Evolutionary conservation across 2,797 vertebrate species (phyloP).

Genomic region (Cuniculus paca): DNA sequence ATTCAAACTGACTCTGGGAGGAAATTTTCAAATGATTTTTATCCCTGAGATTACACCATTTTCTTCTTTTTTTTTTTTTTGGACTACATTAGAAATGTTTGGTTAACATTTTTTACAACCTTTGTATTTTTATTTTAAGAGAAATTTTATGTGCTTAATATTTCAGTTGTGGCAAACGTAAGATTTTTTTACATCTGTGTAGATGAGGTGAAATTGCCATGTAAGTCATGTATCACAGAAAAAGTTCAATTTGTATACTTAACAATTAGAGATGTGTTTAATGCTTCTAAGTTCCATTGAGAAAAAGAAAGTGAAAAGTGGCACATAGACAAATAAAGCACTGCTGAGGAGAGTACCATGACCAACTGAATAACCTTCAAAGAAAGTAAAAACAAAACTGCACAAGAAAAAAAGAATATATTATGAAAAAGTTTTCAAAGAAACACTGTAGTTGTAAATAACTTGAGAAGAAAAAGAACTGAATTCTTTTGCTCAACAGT

Average conservation of each 20-base stretch:
- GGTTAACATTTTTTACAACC: conserved; percentile 12
- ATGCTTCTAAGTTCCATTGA: conserved; percentile 84
- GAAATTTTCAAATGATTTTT: conserved; percentile 35
- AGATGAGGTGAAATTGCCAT: conserved; percentile 26
- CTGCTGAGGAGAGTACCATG: conserved; percentile 29
- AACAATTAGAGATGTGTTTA: conserved; percentile 79
- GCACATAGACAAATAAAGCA: conserved; percentile 70
- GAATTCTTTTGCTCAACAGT: neutral
- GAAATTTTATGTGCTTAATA: conserved; percentile 58
- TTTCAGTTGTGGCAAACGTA: conserved; percentile 29
- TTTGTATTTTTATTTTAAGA: conserved; percentile 56
- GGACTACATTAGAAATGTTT: conserved; percentile 4
- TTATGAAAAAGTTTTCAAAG: conserved; percentile 41
- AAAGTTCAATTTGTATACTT: conserved; percentile 60
- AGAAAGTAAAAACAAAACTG: conserved; percentile 67
- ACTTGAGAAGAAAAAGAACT: conserved; percentile 24
- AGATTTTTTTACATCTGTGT: conserved; percentile 19
- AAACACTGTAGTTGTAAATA: neutral
- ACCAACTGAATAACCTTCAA: conserved; percentile 54
- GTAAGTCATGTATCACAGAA: conserved; percentile 33
- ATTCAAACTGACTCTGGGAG: neutral
- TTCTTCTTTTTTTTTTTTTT: neutral
- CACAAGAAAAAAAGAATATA: conserved; percentile 57
- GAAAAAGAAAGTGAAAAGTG: conserved; percentile 87
- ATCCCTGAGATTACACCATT: neutral